A percentile compares a stretch with the other conserved stretches of the same genome.
Evolutionary conservation across 35 echinoderm and acorn worm species (phyloP).

Genomic region (Eucidaris tribuloides): DNA sequence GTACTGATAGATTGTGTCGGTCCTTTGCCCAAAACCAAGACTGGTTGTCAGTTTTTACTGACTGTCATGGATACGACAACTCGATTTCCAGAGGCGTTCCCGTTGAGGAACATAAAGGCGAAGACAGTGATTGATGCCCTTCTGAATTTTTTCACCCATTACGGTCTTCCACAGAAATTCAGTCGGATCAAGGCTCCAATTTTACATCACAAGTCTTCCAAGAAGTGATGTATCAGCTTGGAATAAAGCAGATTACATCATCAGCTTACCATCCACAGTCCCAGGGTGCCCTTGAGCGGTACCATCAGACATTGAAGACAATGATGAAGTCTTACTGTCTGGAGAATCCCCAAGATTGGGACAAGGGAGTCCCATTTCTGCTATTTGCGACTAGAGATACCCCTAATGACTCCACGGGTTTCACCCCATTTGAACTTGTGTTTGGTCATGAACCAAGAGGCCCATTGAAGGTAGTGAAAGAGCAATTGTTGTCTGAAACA

Average conservation of each 20-base stretch:
- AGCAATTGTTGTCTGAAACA: conserved; percentile 11
- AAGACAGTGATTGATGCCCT: conserved; percentile 30
- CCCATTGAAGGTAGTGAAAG: conserved; percentile 39
- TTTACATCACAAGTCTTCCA: conserved; percentile 37
- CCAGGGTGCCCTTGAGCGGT: conserved; percentile 58
- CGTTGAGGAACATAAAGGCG: conserved; percentile 30
- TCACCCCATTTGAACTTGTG: conserved; percentile 76
- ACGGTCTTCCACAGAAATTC: conserved; percentile 52
- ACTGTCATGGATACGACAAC: conserved; percentile 58
- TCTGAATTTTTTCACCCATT: conserved; percentile 39
- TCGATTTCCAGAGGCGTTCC: conserved; percentile 55
- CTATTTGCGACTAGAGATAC: conserved; percentile 42
- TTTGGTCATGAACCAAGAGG: conserved; percentile 60
- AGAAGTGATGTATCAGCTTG: conserved; percentile 42
- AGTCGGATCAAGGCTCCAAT: conserved; percentile 67
- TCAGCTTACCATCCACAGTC: conserved; percentile 50
- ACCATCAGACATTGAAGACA: conserved; percentile 72
- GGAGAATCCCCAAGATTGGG: conserved; percentile 31
- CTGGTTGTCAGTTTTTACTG: conserved; percentile 26
- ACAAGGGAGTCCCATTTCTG: conserved; percentile 42
- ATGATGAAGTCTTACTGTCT: conserved; percentile 60
- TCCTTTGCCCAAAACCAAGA: conserved; percentile 34
- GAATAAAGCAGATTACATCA: conserved; percentile 32
- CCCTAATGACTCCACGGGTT: conserved; percentile 42
- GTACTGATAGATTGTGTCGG: conserved; percentile 40